phyloP scores from a whole-genome alignment of 2,797 vertebrate species.

The Pseudomugil gertrudae region DNA sequence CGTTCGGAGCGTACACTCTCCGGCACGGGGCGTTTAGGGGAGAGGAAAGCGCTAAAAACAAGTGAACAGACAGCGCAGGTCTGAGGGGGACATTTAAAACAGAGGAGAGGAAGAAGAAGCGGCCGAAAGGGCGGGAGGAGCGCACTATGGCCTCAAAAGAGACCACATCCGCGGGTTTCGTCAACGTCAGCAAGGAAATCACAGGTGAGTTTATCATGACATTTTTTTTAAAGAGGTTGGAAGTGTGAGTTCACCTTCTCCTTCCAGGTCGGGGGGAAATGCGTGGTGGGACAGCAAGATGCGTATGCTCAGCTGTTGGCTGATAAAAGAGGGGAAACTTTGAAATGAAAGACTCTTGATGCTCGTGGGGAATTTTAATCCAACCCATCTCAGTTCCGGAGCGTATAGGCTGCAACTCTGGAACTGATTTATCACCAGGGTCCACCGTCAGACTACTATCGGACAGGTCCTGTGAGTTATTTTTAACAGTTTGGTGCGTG shows the following conservation, averaged over 20 bases:
- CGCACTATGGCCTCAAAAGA: constrained; percentile 82
- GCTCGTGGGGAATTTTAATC: constrained; percentile 27
- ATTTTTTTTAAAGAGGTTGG: constrained; percentile 5
- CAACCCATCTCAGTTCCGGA: constrained; percentile 16
- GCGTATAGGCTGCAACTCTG: constrained; percentile 27
- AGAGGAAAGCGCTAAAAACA: neutral
- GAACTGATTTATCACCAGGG: constrained; percentile 23
- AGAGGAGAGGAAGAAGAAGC: constrained; percentile 15
- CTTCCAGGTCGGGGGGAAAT: no score
- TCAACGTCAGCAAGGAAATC: constrained; percentile 79
- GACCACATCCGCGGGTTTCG: constrained; percentile 67
- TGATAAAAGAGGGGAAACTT: constrained; percentile 4
- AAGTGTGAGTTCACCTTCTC: constrained; percentile 13
- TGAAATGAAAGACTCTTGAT: constrained; percentile 25
- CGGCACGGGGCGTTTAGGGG: constrained; percentile 26
- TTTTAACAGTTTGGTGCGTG: constrained; percentile 20
- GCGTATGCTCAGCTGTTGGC: constrained; percentile 19
- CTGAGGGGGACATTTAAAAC: constrained; percentile 7
- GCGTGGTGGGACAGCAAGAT: neutral
- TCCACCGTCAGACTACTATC: constrained; percentile 18
- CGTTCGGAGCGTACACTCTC: constrained; percentile 52
- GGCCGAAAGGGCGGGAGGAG: constrained; percentile 47
- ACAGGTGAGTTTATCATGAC: constrained; percentile 74
- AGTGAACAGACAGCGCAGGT: neutral
- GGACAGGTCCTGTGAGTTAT: constrained; percentile 35